These are phyloP conservation scores for Leptocoma aspasia DNA, from an alignment of 2,113 vertebrate species.

Conservation along the genomic window DNA sequence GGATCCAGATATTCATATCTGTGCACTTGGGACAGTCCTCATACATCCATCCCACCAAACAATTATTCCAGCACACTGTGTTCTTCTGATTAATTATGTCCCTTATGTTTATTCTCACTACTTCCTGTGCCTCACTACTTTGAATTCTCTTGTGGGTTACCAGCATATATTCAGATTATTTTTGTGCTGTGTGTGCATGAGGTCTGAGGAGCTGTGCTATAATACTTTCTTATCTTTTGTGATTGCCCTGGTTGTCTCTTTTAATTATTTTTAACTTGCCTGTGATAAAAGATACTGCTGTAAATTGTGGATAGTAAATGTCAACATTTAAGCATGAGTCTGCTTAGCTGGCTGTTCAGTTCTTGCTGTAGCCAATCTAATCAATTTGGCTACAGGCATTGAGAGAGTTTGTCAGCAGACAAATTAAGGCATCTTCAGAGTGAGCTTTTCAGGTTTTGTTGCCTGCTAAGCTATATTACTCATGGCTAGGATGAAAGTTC, in stretches of 20 bases:
- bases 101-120: neutral
- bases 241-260: neutral
- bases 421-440: neutral
- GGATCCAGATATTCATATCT: neutral
- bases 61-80: neutral
- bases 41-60: neutral
- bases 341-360: neutral
- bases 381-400: neutral
- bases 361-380: neutral
- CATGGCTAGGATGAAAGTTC: neutral
- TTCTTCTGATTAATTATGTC: neutral
- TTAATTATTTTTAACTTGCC: neutral
- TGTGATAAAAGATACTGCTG: neutral
- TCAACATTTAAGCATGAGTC: neutral
- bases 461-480: neutral
- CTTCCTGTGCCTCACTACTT: neutral
- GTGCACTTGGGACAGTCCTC: neutral
- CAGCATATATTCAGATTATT: neutral
- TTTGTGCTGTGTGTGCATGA: neutral
- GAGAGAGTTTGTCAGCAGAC: neutral
- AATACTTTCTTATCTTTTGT: neutral
- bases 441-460: neutral
- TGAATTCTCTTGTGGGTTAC: neutral
- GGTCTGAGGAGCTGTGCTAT: neutral
- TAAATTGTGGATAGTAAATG: neutral